Evolutionary conservation across 2,888 invertebrate species (phyloP).

Genomic region (Ochlodes sylvanus): DNA sequence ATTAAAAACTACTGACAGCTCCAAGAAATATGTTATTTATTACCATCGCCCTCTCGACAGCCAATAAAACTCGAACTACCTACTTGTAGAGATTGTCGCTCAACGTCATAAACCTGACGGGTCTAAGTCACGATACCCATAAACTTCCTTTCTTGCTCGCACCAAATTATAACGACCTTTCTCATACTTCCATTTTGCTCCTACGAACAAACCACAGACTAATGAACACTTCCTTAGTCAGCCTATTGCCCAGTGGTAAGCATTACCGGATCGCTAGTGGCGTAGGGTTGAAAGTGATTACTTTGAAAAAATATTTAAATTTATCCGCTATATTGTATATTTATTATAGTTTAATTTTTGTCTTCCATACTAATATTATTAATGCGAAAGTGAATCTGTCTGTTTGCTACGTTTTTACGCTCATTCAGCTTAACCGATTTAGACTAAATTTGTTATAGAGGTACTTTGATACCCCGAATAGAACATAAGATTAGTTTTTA

Average conservation of each 20-base stretch:
- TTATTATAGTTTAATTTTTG: too few species aligned
- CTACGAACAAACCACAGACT: constrained; percentile 43
- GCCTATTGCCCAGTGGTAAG: neutral
- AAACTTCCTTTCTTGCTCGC: constrained; percentile 51
- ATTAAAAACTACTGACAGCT: constrained; percentile 33
- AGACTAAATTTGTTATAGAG: too few species aligned
- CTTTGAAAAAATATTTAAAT: too few species aligned
- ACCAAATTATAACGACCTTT: constrained; percentile 54
- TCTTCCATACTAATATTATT: too few species aligned
- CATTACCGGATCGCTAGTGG: too few species aligned
- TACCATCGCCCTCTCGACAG: constrained; percentile 49
- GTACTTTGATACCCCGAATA: too few species aligned
- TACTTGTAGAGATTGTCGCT: constrained; percentile 64
- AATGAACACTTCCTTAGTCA: neutral
- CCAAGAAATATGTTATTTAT: constrained; percentile 61
- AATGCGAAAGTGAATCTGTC: too few species aligned
- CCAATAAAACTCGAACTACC: constrained; percentile 56
- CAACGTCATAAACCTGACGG: constrained; percentile 68
- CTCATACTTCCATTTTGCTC: constrained; percentile 40
- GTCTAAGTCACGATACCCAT: constrained; percentile 71
- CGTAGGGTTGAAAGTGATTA: too few species aligned
- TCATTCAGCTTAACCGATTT: too few species aligned
- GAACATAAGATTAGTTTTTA: too few species aligned
- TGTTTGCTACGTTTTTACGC: too few species aligned
- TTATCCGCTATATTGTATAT: too few species aligned